These are phyloP conservation scores for Spodoptera picta DNA, from an alignment of 2,888 invertebrate genomes.

Conservation along the genomic window DNA sequence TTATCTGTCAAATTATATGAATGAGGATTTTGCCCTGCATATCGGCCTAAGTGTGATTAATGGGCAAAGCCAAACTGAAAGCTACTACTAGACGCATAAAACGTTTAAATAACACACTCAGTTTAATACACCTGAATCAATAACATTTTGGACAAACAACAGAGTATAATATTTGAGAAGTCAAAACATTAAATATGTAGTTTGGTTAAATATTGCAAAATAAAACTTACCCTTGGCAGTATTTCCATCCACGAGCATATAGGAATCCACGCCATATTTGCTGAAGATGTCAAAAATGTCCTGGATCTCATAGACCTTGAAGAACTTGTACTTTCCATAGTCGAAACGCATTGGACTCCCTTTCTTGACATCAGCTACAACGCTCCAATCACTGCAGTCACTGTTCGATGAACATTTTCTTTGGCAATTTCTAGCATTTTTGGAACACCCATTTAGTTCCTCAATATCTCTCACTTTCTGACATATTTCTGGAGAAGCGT, in stretches of 20 bases:
- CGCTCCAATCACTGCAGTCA: slow-evolving; percentile 71
- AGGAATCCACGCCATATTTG: slow-evolving; percentile 79
- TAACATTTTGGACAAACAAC: too few relatives aligned
- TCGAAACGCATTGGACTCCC: slow-evolving; percentile 80
- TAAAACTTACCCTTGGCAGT: slow-evolving; percentile 90
- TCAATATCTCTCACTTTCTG: slow-evolving; percentile 85
- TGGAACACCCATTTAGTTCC: slow-evolving; percentile 69
- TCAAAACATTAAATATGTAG: too few relatives aligned
- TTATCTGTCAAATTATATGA: too few relatives aligned
- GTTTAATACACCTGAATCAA: too few relatives aligned
- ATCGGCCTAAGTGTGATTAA: too few relatives aligned
- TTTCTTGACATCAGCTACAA: slow-evolving; percentile 60
- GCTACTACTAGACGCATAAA: too few relatives aligned
- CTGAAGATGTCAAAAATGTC: slow-evolving; percentile 84
- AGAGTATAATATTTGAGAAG: too few relatives aligned
- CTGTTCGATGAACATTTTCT: slow-evolving; percentile 69
- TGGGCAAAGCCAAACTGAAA: too few relatives aligned
- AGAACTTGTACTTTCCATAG: slow-evolving; percentile 81
- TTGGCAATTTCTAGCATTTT: slow-evolving; percentile 63
- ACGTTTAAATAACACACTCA: too few relatives aligned
- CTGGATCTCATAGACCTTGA: slow-evolving; percentile 80
- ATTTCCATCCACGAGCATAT: slow-evolving; percentile 91
- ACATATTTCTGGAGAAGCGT: slow-evolving; percentile 87
- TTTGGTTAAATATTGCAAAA: neutral
- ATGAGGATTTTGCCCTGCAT: too few relatives aligned